A percentile compares a stretch with the other conserved stretches of the same genome.
phyloP scores from a whole-genome alignment of 2,113 vertebrate species.

The Elephas maximus region DNA sequence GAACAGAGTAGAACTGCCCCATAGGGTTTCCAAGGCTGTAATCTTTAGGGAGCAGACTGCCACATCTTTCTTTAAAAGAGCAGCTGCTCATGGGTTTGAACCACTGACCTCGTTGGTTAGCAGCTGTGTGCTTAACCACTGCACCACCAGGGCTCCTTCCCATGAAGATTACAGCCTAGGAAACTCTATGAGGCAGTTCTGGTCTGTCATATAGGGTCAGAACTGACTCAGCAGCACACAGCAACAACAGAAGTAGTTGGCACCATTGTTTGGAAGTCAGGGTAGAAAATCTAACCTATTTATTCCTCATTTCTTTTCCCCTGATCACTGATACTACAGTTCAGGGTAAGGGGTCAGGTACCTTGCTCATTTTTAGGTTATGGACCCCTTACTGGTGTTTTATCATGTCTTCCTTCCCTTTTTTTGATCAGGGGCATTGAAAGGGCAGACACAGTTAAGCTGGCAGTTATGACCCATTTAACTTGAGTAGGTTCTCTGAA shows the following conservation, averaged over 20 bases:
- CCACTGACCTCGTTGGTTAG: not conserved
- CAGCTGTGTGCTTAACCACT: not conserved
- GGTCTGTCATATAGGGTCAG: not conserved
- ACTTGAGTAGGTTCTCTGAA: slow-evolving; percentile 18
- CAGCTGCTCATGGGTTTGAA: not conserved
- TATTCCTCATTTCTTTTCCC: not conserved
- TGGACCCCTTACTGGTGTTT: not conserved
- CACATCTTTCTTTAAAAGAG: not conserved
- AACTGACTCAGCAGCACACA: not conserved
- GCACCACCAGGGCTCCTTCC: no score
- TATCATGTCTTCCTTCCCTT: not conserved
- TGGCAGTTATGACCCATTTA: not conserved
- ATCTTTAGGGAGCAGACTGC: not conserved
- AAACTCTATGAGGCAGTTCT: not conserved
- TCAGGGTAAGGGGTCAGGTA: not conserved
- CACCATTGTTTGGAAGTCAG: slow-evolving; percentile 42
- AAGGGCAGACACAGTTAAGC: not conserved
- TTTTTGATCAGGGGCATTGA: not conserved
- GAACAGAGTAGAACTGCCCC: no score
- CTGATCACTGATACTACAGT: not conserved
- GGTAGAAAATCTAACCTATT: not conserved
- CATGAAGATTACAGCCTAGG: not conserved
- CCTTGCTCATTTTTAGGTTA: not conserved
- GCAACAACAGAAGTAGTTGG: not conserved
- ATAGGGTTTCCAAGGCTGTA: no score